Conservation (phyloP, 1,140 invertebrate genomes). For the Heliconius hermathena region DNA sequence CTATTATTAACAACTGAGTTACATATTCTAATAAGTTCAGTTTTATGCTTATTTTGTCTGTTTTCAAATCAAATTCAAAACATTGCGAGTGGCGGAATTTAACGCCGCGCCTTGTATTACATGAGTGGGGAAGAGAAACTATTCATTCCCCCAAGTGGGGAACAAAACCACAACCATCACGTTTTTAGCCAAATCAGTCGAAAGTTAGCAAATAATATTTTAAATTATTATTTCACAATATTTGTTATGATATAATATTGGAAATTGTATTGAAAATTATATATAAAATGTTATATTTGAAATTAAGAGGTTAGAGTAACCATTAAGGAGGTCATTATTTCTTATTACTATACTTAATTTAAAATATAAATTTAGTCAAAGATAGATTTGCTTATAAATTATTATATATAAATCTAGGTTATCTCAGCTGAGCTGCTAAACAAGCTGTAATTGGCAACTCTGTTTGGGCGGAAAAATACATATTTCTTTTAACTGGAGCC, state of each 20-base stretch:
- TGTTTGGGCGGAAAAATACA: no score
- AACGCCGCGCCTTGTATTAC: no score
- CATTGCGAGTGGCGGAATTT: no score
- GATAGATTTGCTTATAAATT: not conserved
- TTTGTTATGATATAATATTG: not conserved
- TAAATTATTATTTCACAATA: not conserved
- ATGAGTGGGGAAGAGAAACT: no score
- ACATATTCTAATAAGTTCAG: no score
- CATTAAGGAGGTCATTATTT: slow-evolving; percentile 1
- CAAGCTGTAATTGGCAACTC: no score
- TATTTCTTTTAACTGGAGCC: no score
- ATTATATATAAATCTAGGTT: not conserved
- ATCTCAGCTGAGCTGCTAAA: not conserved
- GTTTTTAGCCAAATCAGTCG: not conserved
- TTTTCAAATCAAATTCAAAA: no score
- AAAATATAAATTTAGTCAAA: not conserved
- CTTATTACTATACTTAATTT: not conserved
- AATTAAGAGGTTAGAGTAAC: not conserved
- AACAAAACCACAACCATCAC: no score
- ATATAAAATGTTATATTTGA: not conserved
- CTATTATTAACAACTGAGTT: no score
- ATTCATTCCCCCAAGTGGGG: no score
- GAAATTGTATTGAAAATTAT: not conserved
- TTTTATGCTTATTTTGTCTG: no score
- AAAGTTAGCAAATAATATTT: not conserved